Conservation (phyloP, 2,113 vertebrate genomes). For the Chrysemys picta region DNA sequence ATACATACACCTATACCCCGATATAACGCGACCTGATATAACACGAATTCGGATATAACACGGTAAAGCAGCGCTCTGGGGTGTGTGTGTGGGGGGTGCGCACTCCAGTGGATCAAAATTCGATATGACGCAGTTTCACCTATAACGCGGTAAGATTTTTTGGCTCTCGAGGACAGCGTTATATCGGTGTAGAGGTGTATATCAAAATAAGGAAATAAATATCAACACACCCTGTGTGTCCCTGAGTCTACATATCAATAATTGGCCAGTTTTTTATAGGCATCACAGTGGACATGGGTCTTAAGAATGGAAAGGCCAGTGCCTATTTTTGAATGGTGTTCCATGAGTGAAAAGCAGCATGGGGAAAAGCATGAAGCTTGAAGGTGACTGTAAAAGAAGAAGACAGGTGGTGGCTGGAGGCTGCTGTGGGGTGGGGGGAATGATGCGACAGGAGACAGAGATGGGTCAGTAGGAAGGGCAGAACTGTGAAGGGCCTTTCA, state of each 20-base stretch:
- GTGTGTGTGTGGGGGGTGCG: too few species aligned
- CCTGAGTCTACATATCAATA: background rate
- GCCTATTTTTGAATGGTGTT: background rate
- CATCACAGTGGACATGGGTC: background rate
- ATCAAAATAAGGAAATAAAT: background rate
- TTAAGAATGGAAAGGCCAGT: background rate
- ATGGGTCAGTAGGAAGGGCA: background rate
- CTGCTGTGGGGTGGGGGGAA: background rate
- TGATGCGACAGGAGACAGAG: background rate
- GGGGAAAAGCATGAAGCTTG: background rate
- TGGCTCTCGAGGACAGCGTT: too few species aligned
- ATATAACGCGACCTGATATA: too few species aligned
- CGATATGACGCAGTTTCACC: too few species aligned
- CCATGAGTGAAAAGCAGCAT: background rate
- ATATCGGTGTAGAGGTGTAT: too few species aligned
- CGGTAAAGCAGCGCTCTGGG: too few species aligned
- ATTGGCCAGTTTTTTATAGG: background rate
- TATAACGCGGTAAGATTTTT: too few species aligned
- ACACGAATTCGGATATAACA: too few species aligned
- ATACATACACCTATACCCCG: background rate
- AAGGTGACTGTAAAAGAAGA: background rate
- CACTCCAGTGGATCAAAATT: too few species aligned
- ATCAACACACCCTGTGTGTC: background rate
- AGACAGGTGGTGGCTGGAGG: background rate
- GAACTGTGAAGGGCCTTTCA: fast-evolving